Evolutionary conservation across 1,140 invertebrate genomes (phyloP).

Genomic region (Laupala kohalensis): DNA sequence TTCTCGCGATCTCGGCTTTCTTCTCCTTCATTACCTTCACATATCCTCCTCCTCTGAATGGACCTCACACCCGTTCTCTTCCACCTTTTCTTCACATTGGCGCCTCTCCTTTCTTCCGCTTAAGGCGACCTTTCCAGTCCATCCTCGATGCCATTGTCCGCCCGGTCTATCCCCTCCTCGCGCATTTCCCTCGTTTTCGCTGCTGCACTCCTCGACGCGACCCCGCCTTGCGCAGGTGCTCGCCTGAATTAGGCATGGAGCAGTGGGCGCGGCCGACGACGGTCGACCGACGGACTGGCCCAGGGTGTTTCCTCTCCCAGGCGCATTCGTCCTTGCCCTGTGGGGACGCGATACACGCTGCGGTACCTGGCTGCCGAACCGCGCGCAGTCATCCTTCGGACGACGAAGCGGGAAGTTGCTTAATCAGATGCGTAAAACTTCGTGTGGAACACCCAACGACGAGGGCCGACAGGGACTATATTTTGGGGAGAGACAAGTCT

Average conservation of each 20-base stretch:
- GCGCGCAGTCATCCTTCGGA: no score
- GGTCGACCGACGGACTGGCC: no score
- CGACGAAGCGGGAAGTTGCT: no score
- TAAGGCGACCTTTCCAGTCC: not conserved
- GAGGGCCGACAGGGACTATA: no score
- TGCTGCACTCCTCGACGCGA: not conserved
- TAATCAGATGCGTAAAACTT: no score
- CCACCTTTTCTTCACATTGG: not conserved
- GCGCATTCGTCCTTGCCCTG: no score
- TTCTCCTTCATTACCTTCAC: no score
- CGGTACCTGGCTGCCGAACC: no score
- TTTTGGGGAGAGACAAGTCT: no score
- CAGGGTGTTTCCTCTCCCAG: not conserved
- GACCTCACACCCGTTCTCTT: not conserved
- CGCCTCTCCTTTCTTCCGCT: not conserved
- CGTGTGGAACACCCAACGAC: no score
- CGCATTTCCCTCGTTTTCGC: no score
- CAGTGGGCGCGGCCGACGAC: not conserved
- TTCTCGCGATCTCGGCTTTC: not conserved
- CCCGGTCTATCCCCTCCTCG: not conserved
- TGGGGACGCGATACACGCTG: not conserved
- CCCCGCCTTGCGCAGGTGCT: not conserved
- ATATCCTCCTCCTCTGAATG: not conserved
- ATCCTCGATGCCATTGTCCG: not conserved
- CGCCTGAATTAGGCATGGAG: not conserved